phyloP scores from a whole-genome alignment of 2,888 invertebrate species.

The Rosalia funebris region DNA sequence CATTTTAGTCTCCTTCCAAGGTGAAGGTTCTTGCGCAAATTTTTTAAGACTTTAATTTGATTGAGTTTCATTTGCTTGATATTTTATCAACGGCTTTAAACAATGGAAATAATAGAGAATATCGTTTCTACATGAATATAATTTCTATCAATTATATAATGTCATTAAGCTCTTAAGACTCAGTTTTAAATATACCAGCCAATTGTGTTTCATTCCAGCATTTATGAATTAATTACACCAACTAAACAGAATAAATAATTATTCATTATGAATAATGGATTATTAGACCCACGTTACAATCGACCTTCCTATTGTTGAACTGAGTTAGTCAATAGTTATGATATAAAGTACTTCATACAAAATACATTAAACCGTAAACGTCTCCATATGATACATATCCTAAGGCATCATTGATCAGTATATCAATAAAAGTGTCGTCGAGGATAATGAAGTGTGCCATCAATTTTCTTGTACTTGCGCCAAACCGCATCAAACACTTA shows the following conservation, averaged over 20 bases:
- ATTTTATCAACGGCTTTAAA: too few relatives aligned
- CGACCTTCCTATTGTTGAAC: background rate
- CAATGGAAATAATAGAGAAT: background rate
- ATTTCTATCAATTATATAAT: background rate
- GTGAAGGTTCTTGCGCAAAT: too few relatives aligned
- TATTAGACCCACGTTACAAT: background rate
- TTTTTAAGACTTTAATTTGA: too few relatives aligned
- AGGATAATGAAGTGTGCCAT: background rate
- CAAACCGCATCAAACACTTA: background rate
- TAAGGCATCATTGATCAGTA: background rate
- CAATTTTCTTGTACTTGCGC: background rate
- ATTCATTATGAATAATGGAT: conserved; percentile 1
- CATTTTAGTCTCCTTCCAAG: too few relatives aligned
- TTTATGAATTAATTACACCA: background rate
- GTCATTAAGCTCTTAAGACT: background rate
- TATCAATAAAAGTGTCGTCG: background rate
- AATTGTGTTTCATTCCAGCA: background rate
- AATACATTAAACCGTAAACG: background rate
- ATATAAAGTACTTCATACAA: background rate
- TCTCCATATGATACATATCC: background rate
- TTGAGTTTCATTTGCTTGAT: too few relatives aligned
- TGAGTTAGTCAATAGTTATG: background rate
- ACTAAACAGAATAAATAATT: too few relatives aligned
- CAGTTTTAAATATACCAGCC: background rate
- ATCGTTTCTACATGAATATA: background rate